These are phyloP conservation scores for Eupelmus urozonus DNA, from an alignment of 2,888 invertebrate species.

Conservation along the genomic window DNA sequence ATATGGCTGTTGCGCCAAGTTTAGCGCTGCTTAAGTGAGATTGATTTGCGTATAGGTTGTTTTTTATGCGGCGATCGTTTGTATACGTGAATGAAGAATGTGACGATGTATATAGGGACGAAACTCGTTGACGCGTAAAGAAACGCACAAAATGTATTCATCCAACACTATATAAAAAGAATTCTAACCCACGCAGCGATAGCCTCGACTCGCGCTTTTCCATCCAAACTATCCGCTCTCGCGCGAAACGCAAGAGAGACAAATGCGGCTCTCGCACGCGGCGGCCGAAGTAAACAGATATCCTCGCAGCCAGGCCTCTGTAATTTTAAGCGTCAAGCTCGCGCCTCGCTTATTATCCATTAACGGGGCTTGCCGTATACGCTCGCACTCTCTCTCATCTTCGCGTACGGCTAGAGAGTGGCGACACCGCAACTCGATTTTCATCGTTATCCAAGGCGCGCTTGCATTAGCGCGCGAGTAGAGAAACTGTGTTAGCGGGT, in stretches of 20 bases:
- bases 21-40: no score
- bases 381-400: background rate
- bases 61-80: background rate
- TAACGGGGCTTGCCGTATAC: conserved; percentile 46
- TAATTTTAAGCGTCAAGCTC: conserved; percentile 61
- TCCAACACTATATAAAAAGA: no score
- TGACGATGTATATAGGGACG: no score
- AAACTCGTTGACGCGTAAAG: no score
- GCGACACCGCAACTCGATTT: conserved; percentile 28
- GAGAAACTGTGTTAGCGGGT: background rate
- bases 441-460: background rate
- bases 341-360: conserved; percentile 61
- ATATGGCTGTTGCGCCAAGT: no score
- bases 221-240: no score
- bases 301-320: conserved; percentile 17
- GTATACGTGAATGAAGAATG: background rate
- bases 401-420: background rate
- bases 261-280: background rate
- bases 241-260: background rate
- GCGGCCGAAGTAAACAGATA: conserved; percentile 29
- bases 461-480: background rate
- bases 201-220: no score
- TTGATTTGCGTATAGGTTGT: no score
- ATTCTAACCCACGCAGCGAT: no score
- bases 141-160: no score